Percentiles rank a stretch among this genome's conserved stretches.
These are phyloP conservation scores for Patella depressa DNA, from an alignment of 2,888 invertebrate genomes.

Conservation along the genomic window DNA sequence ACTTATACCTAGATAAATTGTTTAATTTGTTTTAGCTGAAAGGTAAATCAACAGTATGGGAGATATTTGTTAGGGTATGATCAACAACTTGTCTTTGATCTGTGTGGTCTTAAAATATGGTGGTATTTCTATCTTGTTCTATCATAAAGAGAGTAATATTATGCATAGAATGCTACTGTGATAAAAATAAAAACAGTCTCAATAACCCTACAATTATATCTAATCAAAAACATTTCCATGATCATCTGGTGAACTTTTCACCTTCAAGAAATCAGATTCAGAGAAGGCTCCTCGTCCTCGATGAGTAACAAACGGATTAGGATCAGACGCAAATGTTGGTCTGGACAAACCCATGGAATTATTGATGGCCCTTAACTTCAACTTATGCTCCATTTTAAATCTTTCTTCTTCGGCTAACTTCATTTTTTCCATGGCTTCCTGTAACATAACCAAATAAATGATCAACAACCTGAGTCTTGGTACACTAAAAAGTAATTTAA, in stretches of 20 bases:
- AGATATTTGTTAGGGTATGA: too few relatives aligned
- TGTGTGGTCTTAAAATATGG: too few relatives aligned
- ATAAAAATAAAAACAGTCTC: too few relatives aligned
- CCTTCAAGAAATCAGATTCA: neutral
- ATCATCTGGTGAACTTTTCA: neutral
- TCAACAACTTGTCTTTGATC: too few relatives aligned
- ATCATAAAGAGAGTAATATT: too few relatives aligned
- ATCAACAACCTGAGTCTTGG: too few relatives aligned
- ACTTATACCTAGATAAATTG: too few relatives aligned
- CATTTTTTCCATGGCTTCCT: constrained; percentile 82
- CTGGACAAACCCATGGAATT: constrained; percentile 47
- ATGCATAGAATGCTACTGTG: too few relatives aligned
- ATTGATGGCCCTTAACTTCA: constrained; percentile 73
- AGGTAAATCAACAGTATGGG: too few relatives aligned
- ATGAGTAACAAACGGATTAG: constrained; percentile 51
- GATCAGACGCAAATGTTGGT: constrained; percentile 41
- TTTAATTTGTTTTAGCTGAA: too few relatives aligned
- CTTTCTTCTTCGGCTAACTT: constrained; percentile 82
- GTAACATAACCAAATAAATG: constrained; percentile 43
- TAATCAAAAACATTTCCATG: neutral
- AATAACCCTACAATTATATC: neutral
- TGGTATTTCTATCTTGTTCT: too few relatives aligned
- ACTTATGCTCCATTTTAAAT: constrained; percentile 79
- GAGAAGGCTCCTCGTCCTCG: constrained; percentile 40
- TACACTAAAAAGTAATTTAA: too few relatives aligned